These are phyloP conservation scores for Elachura formosa DNA, from an alignment of 2,113 vertebrate species.

Conservation along the genomic window DNA sequence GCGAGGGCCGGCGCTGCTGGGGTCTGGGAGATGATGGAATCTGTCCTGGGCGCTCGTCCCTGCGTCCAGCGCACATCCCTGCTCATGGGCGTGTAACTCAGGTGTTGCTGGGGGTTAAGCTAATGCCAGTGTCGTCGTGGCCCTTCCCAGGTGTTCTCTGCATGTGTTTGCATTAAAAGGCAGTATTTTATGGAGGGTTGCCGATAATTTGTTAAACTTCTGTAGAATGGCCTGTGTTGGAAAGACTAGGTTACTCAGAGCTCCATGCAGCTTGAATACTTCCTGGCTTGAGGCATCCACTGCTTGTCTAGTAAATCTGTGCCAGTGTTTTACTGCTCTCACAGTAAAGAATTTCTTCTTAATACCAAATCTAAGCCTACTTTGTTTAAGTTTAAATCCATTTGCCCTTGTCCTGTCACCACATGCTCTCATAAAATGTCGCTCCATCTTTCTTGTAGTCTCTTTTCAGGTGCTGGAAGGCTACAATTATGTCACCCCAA, in stretches of 20 bases:
- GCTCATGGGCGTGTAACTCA: fast-evolving
- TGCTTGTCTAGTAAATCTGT: neutral
- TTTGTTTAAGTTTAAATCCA: neutral
- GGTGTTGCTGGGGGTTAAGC: neutral
- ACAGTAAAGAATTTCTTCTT: neutral
- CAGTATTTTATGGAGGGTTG: fast-evolving
- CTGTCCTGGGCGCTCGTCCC: fast-evolving
- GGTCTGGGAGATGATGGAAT: neutral
- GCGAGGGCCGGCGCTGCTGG: fast-evolving
- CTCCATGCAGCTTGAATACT: neutral
- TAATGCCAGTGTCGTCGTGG: fast-evolving
- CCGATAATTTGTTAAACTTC: neutral
- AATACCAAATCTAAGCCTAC: neutral
- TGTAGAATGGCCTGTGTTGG: neutral
- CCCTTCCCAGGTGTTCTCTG: neutral
- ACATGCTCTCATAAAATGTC: neutral
- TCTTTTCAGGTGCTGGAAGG: neutral
- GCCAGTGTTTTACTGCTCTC: neutral
- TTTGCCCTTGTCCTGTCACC: neutral
- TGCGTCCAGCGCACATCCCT: fast-evolving
- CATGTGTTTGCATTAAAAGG: neutral
- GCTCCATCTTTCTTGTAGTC: neutral
- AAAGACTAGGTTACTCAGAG: neutral
- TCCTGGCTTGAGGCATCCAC: neutral
- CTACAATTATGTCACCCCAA: neutral